phyloP scores from a whole-genome alignment of 1,140 invertebrate genomes.

The Caenorhabditis briggsae region DNA sequence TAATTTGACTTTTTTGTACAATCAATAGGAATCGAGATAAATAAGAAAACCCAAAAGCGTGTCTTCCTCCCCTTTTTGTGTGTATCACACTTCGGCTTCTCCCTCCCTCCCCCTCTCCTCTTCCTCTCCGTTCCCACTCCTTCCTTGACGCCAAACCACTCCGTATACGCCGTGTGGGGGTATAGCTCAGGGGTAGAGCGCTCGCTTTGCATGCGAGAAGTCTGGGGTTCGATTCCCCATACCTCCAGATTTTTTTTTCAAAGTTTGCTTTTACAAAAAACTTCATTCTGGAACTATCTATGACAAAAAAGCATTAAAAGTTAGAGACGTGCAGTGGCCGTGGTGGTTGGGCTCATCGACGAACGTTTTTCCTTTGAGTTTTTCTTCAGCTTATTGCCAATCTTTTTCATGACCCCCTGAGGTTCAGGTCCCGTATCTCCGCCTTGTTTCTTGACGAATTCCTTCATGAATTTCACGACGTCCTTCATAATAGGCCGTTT shows the following conservation, averaged over 20 bases:
- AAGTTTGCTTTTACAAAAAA: too few relatives aligned
- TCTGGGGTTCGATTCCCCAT: slow-evolving; percentile 69
- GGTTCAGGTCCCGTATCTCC: background rate
- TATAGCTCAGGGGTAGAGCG: slow-evolving; percentile 77
- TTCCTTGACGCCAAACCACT: too few relatives aligned
- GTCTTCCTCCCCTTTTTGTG: too few relatives aligned
- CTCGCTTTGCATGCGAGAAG: slow-evolving; percentile 76
- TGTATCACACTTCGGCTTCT: too few relatives aligned
- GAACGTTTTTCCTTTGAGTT: background rate
- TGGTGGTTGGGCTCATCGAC: background rate
- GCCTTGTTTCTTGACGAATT: background rate
- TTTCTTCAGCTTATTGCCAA: background rate
- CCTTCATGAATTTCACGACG: slow-evolving; percentile 7
- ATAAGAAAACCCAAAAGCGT: too few relatives aligned
- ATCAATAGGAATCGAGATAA: too few relatives aligned
- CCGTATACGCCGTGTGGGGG: slow-evolving; percentile 57
- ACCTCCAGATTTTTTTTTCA: background rate
- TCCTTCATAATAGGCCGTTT: background rate
- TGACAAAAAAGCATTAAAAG: too few relatives aligned
- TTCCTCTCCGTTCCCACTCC: too few relatives aligned
- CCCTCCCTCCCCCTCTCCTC: too few relatives aligned
- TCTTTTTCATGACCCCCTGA: background rate
- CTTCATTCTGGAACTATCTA: too few relatives aligned
- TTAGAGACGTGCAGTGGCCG: too few relatives aligned
- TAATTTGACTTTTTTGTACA: too few relatives aligned